Evolutionary conservation across 92 coral and sea anemone species (phyloP).

Genomic region (Hydrozoanthus gracilis): DNA sequence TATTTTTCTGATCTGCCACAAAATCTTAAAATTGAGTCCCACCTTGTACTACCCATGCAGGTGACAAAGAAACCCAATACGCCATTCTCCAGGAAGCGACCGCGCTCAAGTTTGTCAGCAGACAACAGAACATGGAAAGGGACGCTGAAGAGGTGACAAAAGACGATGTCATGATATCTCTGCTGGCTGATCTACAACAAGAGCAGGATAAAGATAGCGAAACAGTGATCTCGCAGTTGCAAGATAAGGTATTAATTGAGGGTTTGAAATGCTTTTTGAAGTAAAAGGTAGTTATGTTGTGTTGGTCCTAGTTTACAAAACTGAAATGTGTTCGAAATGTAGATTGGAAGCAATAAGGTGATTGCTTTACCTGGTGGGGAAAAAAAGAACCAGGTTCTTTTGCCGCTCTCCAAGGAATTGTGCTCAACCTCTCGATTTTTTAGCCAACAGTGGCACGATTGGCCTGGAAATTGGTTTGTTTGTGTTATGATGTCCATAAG

Average conservation of each 20-base stretch:
- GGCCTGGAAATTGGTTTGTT: too few species aligned
- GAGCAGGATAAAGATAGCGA: conserved; percentile 98
- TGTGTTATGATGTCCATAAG: too few species aligned
- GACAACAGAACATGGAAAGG: conserved; percentile 74
- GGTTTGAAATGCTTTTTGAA: background rate
- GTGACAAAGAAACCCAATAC: conserved; percentile 70
- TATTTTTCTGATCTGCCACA: too few species aligned
- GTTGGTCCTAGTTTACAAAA: too few species aligned
- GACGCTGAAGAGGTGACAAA: conserved; percentile 65
- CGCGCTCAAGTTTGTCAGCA: conserved; percentile 82
- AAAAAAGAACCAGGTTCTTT: too few species aligned
- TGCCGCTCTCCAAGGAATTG: too few species aligned
- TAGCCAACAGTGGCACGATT: too few species aligned
- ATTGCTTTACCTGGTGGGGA: too few species aligned
- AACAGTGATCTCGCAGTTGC: conserved; percentile 73
- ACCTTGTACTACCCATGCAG: conserved; percentile 28
- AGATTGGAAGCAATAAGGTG: too few species aligned
- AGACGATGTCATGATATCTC: conserved; percentile 84
- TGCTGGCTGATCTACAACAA: conserved; percentile 95
- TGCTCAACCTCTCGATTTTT: too few species aligned
- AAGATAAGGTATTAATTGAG: conserved; percentile 70
- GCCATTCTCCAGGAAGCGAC: conserved; percentile 83
- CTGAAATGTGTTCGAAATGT: too few species aligned
- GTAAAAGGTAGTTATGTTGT: background rate
- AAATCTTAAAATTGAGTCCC: background rate